Evolutionary conservation across 2,888 invertebrate genomes (phyloP).

Genomic region (Dascillus cervinus): DNA sequence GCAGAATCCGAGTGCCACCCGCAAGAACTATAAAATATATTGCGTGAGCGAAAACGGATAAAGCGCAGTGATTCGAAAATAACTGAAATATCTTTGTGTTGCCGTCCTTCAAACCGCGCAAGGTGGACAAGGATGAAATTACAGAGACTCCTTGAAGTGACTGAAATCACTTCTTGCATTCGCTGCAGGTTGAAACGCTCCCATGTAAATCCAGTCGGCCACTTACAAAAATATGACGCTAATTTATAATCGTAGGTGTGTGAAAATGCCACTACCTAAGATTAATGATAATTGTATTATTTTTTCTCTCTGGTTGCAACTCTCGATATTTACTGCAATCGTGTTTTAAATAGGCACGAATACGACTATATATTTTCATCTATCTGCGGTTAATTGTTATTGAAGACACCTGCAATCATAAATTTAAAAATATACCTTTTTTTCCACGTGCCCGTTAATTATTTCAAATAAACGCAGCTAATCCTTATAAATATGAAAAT

Average conservation of each 20-base stretch:
- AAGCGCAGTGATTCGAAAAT: conserved; percentile 1
- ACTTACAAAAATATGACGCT: conserved; percentile 10
- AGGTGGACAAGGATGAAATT: not conserved
- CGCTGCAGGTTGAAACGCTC: conserved; percentile 8
- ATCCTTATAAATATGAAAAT: no score
- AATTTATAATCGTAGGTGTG: conserved; percentile 30
- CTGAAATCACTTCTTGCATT: conserved; percentile 5
- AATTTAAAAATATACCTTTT: no score
- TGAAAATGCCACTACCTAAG: conserved; percentile 27
- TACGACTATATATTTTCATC: no score
- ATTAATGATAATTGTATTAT: conserved; percentile 29
- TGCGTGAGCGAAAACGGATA: conserved; percentile 7
- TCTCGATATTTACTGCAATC: no score
- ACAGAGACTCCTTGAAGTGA: not conserved
- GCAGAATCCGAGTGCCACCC: conserved; percentile 16
- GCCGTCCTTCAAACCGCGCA: not conserved
- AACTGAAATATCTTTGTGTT: not conserved
- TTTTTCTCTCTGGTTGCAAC: no score
- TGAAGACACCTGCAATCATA: no score
- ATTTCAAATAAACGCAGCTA: no score
- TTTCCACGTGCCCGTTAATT: no score
- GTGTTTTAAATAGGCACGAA: no score
- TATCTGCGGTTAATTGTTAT: no score
- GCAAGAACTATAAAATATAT: conserved; percentile 14
- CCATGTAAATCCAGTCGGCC: conserved; percentile 10